phyloP scores from a whole-genome alignment of 2,797 vertebrate genomes.

The Microctenopoma steveboyesi region DNA sequence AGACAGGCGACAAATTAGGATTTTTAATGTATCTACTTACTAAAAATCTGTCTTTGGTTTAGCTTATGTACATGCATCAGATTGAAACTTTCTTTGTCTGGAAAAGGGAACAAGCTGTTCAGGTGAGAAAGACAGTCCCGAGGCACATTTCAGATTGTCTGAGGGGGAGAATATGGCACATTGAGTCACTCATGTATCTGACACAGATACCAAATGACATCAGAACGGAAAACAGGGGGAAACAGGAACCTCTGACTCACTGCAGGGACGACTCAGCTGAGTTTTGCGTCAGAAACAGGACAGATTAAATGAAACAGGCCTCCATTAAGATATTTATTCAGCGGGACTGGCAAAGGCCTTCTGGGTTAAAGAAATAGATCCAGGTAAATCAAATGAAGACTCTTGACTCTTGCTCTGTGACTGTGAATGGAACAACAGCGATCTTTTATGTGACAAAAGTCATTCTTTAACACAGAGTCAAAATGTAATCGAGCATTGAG shows the following conservation, averaged over 20 bases:
- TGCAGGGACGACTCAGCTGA: conserved; percentile 6
- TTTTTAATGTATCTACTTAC: too few relatives aligned
- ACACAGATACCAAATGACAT: conserved; percentile 29
- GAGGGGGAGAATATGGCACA: not conserved
- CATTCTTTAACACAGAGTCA: not conserved
- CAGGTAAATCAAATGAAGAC: not conserved
- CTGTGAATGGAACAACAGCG: conserved; percentile 6
- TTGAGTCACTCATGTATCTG: conserved; percentile 45
- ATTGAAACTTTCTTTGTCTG: not conserved
- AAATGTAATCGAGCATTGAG: conserved; percentile 13
- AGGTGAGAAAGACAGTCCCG: conserved; percentile 5
- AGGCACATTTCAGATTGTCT: conserved; percentile 1
- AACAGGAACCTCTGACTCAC: conserved; percentile 57
- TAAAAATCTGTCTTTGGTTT: not conserved
- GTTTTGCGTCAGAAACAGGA: conserved; percentile 35
- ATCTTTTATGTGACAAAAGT: conserved; percentile 6
- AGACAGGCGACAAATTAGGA: too few relatives aligned
- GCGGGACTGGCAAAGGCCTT: not conserved
- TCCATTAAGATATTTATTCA: conserved; percentile 13
- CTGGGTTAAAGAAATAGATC: not conserved
- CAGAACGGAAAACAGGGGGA: conserved; percentile 20
- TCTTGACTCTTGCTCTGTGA: too few relatives aligned
- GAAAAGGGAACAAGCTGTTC: conserved; percentile 10
- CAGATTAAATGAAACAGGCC: conserved; percentile 9
- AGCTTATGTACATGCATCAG: not conserved